Evolutionary conservation across 2,888 invertebrate genomes (phyloP), one percentile per base, ranked within the genome.

Genomic region (Adelognathus sp.): DNA sequence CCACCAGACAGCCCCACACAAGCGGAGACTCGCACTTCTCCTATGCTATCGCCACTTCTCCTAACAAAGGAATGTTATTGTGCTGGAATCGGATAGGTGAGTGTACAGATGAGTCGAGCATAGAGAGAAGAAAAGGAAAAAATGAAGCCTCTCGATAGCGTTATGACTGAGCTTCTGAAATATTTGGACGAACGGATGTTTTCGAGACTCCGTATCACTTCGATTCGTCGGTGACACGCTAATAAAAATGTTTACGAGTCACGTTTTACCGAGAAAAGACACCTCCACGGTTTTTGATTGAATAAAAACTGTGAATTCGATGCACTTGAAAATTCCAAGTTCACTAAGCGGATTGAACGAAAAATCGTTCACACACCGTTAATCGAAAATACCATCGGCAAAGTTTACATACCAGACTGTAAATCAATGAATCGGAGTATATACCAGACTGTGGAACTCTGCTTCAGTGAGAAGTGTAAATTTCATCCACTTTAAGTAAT

Each of bases 1-100:
- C 50, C 41, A 21, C 29, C 56, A 61, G 76, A 67, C 60, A 81
- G 84, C 81, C 84, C 85, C 84, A 50, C 24, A 50, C 84, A 79
- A n/a, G n/a, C n/a, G n/a, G n/a, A n/a, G n/a, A n/a, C n/a, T 82
- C 84, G 83, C n/a, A 77, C 72, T 58, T 61, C n/a, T 46, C 67
- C 77, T 58, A 80, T 84, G 84, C 83, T 87, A 88, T 89, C 88
- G 85, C 46, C 60, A 36, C 84, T 89, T 88, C 67, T 87, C 54
- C 87, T 84, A 86, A 88, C 89, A 88, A 89, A 88, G 89, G 88
- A 89, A 90, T 88, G 88, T 86, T 84, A 85, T 85, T 83, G 84
- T 82, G 21, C 73, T 56, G 60, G 71, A 79, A 63, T 76, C 72
- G 63, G 67, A 79, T 61, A 71, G 71, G 67, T 71, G 78, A 72